Evolutionary conservation across 2,113 vertebrate species (phyloP), one percentile per base, ranked within the genome.

Genomic region (Calonectris borealis): DNA sequence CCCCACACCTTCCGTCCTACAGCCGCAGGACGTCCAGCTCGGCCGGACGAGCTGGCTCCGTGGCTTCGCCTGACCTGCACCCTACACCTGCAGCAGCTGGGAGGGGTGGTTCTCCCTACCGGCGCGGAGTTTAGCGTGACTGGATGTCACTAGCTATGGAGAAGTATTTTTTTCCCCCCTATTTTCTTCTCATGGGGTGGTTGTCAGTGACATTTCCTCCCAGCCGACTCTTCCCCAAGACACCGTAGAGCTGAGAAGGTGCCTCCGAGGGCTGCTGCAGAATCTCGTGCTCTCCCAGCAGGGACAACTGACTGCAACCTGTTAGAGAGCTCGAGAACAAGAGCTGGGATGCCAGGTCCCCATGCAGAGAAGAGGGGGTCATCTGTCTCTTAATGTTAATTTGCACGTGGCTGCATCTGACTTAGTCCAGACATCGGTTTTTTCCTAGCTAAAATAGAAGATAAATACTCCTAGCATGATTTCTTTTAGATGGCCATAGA

Each of bases 301-400:
- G 12, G 19, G 19, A 15, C 1, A 3, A 22, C 32, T 1, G 5
- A 13, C 12, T 10, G 7, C 27, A 27, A 36, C 11, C 13, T 21
- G 19, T 13, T 31, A 36, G 62, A 36, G 72, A 42, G 54, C 48
- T 46, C 3, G 29, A 49, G 66, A 3, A 2, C 0, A 7, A 6
- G 64, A 20, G 31, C 54, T 31, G 36, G 62, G 52, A 6, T 11
- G 18, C 8, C 24, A 9, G 24, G 19, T 49, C 44, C 31, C 52
- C 31, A 2, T 0, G 20, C 31, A 8, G 24, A 29, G 29, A 9
- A 27, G 31, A 14, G 29, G 26, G 34, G 4, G 18, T 65, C 21
- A 15, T 4, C 32, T 32, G 21, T 36, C 18, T 1, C 60, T 36
- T 32, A 5, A 13, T 2, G 9, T 38, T 44, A 7, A 21, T 40